These are phyloP conservation scores for Ophonus ardosiacus DNA, from an alignment of 2,888 invertebrate species.

Conservation along the genomic window DNA sequence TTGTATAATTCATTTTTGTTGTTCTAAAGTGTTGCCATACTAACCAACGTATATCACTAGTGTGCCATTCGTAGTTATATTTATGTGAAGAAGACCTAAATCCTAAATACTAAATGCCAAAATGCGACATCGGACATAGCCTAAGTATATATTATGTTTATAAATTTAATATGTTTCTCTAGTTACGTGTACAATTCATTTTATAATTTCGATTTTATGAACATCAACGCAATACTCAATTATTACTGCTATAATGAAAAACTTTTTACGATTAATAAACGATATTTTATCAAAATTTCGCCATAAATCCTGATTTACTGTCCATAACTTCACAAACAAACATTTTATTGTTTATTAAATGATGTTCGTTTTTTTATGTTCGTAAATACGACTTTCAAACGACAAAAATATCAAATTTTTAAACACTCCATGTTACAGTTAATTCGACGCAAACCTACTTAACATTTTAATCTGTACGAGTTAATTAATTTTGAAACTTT, in stretches of 20 bases:
- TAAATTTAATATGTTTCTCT: neutral
- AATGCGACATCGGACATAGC: too few relatives aligned
- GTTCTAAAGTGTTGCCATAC: too few relatives aligned
- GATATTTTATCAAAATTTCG: conserved; percentile 18
- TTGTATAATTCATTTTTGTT: too few relatives aligned
- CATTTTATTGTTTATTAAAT: conserved; percentile 20
- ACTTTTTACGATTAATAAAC: conserved; percentile 40
- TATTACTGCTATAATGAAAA: conserved; percentile 4
- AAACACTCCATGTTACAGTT: neutral
- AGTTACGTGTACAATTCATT: neutral
- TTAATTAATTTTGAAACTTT: conserved; percentile 38
- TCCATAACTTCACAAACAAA: neutral
- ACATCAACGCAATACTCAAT: neutral
- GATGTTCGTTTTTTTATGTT: conserved; percentile 15
- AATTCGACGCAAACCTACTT: conserved; percentile 20
- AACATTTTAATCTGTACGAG: conserved; percentile 33
- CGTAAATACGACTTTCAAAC: neutral
- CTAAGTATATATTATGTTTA: too few relatives aligned
- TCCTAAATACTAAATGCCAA: too few relatives aligned
- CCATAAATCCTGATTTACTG: conserved; percentile 11
- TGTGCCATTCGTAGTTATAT: too few relatives aligned
- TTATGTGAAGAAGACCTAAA: too few relatives aligned
- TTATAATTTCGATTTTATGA: conserved; percentile 4
- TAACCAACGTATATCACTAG: too few relatives aligned
- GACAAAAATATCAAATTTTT: neutral